Base-by-base conservation (phyloP, 1,140 invertebrate genomes). In the Lasioglossum baleicum region DNA sequence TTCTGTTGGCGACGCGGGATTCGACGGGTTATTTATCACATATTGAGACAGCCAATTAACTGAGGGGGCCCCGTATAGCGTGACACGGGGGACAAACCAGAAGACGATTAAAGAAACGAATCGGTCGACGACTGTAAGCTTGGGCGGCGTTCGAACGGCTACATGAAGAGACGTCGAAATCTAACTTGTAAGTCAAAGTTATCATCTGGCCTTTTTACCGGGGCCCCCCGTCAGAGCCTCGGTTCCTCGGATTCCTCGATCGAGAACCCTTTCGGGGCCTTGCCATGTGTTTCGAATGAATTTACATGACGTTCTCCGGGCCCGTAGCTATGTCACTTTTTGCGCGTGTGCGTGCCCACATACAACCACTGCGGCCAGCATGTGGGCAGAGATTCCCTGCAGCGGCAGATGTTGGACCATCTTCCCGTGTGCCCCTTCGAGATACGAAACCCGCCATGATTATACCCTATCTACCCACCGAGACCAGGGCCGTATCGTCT, bases 331-430 rank as follows among this genome's bases (percentile, higher is more conserved):
- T 80, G 85, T 87, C 84, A 78, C 74, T 86, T 87, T 87, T 87
- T 87, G 60, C 76, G 70, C 72, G 68, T 80, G 66, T 77, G 69
- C 58, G 69, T 58, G 78, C 63, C 79, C 75, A 73, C 71, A 72
- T 56, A 74, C 80, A 63, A 60, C 63, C 44, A 80, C 71, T 56
- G 15, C 31, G 70, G 83, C 75, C 89, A 90, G 85, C 89, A 89
- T 90, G 89, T 90, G 90, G 89, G 88, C 86, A 85, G 89, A 89
- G 88, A 90, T 90, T 90, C 89, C 89, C 90, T 83, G 88, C 90
- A 89, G 90, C 87, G 89, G 89, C 89, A 90, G 89, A 90, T 90
- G 89, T 88, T 88, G 85, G 85, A 84, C 85, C 87, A 87, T 89
- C 88, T 89, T 85, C 82, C 76, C 74, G 80, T 76, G 78, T 75